These are phyloP conservation scores for Tetropium fuscum DNA, from an alignment of 2,888 invertebrate species.

Conservation along the genomic window DNA sequence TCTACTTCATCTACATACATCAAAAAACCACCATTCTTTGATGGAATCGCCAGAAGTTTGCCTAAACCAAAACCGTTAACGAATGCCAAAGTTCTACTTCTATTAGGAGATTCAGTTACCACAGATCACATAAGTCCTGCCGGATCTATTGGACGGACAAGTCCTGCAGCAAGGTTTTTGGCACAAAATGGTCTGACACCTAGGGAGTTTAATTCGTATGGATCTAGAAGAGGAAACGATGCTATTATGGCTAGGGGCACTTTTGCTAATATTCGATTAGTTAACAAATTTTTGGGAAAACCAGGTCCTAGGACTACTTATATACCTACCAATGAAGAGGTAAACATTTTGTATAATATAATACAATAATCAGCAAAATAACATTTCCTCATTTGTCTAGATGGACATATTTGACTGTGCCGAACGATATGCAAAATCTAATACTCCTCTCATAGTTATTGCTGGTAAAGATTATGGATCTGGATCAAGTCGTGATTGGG, in stretches of 20 bases:
- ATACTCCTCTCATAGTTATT: slow-evolving; percentile 83
- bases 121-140: slow-evolving; percentile 99
- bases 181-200: slow-evolving; percentile 83
- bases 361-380: neutral
- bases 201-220: slow-evolving; percentile 98
- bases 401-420: slow-evolving; percentile 97
- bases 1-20: slow-evolving; percentile 92
- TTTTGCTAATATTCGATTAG: slow-evolving; percentile 96
- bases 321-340: slow-evolving; percentile 87
- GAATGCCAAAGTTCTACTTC: slow-evolving; percentile 84
- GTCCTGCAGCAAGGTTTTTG: slow-evolving; percentile 76
- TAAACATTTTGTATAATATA: slow-evolving; percentile 50
- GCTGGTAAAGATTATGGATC: slow-evolving; percentile 99
- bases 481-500: slow-evolving; percentile 99
- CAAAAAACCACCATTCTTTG: slow-evolving; percentile 96
- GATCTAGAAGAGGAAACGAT: slow-evolving; percentile 96
- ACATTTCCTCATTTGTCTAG: slow-evolving; percentile 58
- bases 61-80: slow-evolving; percentile 73
- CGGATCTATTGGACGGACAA: slow-evolving; percentile 85
- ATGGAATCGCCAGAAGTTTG: slow-evolving; percentile 71
- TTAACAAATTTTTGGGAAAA: slow-evolving; percentile 87
- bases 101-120: slow-evolving; percentile 96
- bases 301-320: slow-evolving; percentile 90
- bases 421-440: slow-evolving; percentile 83
- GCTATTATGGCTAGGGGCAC: slow-evolving; percentile 98